Evolutionary conservation across 2,888 invertebrate species (phyloP).

Genomic region (Deilephila elpenor): DNA sequence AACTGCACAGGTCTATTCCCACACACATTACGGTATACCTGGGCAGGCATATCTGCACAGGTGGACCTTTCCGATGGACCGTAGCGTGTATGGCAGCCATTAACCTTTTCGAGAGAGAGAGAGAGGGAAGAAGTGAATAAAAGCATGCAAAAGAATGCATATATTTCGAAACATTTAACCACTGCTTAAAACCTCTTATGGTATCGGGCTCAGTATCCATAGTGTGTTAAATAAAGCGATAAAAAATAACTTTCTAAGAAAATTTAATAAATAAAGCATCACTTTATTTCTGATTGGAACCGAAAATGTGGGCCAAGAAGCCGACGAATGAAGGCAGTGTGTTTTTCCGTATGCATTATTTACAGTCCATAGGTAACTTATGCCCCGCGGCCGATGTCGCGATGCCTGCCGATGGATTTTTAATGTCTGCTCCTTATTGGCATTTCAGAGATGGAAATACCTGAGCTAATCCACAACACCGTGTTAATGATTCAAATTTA

Average conservation of each 20-base stretch:
- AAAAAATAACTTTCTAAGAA: background rate
- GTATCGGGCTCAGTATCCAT: no score
- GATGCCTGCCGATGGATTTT: background rate
- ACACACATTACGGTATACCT: no score
- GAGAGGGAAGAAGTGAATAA: no score
- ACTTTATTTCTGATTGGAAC: background rate
- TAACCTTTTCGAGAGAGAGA: no score
- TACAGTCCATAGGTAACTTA: constrained; percentile 10
- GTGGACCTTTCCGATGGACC: no score
- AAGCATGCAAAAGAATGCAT: no score
- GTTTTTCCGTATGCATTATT: constrained; percentile 9
- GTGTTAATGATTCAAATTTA: background rate
- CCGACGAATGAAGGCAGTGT: background rate
- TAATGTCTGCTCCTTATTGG: background rate
- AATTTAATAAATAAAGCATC: background rate
- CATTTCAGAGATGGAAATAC: background rate
- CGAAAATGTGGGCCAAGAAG: background rate
- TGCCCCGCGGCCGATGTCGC: background rate
- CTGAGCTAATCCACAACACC: background rate
- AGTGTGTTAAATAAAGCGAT: no score
- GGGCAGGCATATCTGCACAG: no score
- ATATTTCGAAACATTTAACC: no score
- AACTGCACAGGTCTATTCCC: no score
- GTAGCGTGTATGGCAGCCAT: no score
- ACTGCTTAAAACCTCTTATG: no score